These are phyloP conservation scores for Drosophila eugracilis DNA, from an alignment of 1,140 invertebrate species.

Conservation along the genomic window DNA sequence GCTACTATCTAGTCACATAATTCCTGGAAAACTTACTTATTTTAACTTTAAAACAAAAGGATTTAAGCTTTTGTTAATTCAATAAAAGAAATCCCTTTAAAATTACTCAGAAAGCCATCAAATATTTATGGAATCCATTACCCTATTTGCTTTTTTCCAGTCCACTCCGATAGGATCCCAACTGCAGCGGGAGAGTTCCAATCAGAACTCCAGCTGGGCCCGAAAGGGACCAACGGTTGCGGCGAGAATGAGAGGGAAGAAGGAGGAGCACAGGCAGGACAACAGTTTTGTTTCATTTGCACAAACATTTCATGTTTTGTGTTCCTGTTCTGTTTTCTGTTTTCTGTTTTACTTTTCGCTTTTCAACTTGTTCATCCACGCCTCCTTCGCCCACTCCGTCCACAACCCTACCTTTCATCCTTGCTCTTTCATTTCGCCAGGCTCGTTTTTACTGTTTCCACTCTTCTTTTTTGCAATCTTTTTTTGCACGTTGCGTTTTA, in stretches of 20 bases:
- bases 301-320: conserved; percentile 61
- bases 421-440: conserved; percentile 69
- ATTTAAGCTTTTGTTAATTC: not conserved
- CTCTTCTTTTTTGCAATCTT: conserved; percentile 36
- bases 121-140: conserved; percentile 1
- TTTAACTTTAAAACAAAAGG: too few species aligned
- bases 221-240: conserved; percentile 1
- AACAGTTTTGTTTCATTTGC: conserved; percentile 59
- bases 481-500: conserved; percentile 56
- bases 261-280: conserved; percentile 2
- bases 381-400: conserved; percentile 45
- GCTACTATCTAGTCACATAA: too few species aligned
- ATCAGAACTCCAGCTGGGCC: conserved; percentile 34
- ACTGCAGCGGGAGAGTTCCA: conserved; percentile 19
- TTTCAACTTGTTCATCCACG: conserved; percentile 47
- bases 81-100: not conserved
- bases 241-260: not conserved
- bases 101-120: not conserved
- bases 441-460: conserved; percentile 78
- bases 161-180: conserved; percentile 9
- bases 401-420: not conserved
- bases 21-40: too few species aligned
- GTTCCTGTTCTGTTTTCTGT: conserved; percentile 38
- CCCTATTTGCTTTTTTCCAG: conserved; percentile 3
- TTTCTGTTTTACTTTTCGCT: conserved; percentile 48